Conservation (phyloP, 2,113 vertebrate genomes). For the Pithys albifrons region DNA sequence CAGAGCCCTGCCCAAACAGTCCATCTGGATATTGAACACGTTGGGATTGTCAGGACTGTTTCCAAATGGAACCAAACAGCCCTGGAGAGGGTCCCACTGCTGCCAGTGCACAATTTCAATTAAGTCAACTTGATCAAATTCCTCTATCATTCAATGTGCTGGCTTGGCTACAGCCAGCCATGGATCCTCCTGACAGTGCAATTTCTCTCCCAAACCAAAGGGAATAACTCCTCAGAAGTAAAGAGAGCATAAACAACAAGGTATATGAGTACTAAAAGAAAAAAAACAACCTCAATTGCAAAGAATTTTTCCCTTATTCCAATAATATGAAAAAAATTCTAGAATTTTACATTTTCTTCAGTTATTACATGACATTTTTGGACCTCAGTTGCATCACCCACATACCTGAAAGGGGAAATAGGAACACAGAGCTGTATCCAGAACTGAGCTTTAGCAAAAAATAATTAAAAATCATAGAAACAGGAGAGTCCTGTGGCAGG, state of each 20-base stretch:
- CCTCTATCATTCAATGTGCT: background rate
- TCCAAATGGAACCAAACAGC: background rate
- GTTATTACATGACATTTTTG: fast-evolving
- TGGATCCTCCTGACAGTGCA: background rate
- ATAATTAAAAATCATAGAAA: fast-evolving
- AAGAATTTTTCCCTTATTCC: background rate
- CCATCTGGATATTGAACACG: background rate
- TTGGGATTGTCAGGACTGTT: background rate
- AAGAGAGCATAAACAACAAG: background rate
- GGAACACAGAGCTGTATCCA: background rate
- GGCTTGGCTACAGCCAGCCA: background rate
- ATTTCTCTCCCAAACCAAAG: background rate
- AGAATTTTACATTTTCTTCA: background rate
- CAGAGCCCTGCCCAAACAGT: background rate
- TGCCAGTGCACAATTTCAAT: background rate
- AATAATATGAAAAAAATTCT: fast-evolving
- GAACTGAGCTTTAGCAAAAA: background rate
- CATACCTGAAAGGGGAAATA: fast-evolving
- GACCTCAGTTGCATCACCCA: fast-evolving
- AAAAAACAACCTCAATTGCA: background rate
- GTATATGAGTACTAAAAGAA: background rate
- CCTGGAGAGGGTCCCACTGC: background rate
- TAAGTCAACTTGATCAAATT: background rate
- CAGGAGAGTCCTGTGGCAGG: fast-evolving
- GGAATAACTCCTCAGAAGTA: background rate